Evolutionary conservation across 2,888 invertebrate genomes (phyloP), one percentile per base, ranked within the genome.

Genomic region (Drosophila meridionalis): DNA sequence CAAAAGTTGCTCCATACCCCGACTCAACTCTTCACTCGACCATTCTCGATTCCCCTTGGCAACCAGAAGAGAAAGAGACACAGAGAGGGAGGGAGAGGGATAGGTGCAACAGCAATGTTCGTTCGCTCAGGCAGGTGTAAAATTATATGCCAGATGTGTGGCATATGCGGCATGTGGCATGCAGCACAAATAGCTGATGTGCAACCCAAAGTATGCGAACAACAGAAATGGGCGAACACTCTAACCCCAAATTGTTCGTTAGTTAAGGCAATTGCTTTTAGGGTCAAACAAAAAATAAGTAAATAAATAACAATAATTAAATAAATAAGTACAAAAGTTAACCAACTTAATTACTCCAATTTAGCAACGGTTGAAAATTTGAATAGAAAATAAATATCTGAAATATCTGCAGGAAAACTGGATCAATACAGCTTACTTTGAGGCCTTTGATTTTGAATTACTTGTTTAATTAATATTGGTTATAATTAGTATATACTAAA

Each of bases 101-200:
- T 26, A 50, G 8, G 36, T 48, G 68, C 43, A 48, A 50, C 38
- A 20, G 53, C 61, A 8, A 12, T 14, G 48, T 45, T 42, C 30
- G 34, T 53, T 53, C 48, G 59, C 48, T 60, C 73, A 47, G 84
- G 71, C 82, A 84, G 80, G 85, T 84, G 84, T 85, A 88, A 88
- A 88, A 86, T 88, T 76, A 76, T 84, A 83, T 86, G 77, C 72
- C 80, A 74, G 61, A 64, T 70, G 72, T 70, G 83, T 79, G 69
- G 76, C 50, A 50, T 79, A 77, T 70, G 56, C 30, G 56, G 56
- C 42, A 42, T 55, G 38, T 38, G 38, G 55, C 55, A 55, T 55
- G 55, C 42, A 68, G 68, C 73, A 47, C 63, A 75, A 77, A 79
- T 82, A 77, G 71, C 70, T 73, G 74, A 67, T 67, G 73, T 85